Base-by-base conservation (phyloP, 1,140 invertebrate genomes). In the Carposina sasakii region DNA sequence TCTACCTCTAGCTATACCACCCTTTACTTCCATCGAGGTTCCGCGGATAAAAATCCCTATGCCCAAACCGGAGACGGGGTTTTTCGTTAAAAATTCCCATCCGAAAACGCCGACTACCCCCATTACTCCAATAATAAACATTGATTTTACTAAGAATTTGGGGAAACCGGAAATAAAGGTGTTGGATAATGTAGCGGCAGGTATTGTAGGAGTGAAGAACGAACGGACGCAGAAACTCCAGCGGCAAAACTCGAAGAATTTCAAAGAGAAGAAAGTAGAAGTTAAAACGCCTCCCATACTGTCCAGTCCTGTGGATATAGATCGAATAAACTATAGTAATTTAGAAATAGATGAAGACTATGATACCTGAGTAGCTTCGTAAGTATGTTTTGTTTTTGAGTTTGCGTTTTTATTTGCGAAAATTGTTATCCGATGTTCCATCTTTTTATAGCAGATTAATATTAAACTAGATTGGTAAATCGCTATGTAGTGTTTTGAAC, bases 331-430 rank as follows among this genome's bases (percentile, higher is more conserved):
- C 55, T 71, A 76, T 15, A 72, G 77, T 1, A 73, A 81, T 50
- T 60, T 83, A 53, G 71, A 83, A 56, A 81, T 83, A 45, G 79
- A 83, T 47, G 79, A 83, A 65, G 79, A 83, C 66, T 83, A 83
- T 61, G 79, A 83, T 76, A 79, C 76, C 68, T 83, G 76, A 83
- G 64, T 73, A 48, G 48, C 48, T 67, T n/a, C n/a, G n/a, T n/a
- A n/a, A n/a, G 54, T 49, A 63, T 63, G 44, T 67, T 63, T 67
- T 52, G 54, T 30, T 47, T 50, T 54, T 52, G 49, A 30, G 47
- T 57, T 60, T 69, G 41, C 37, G 45, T 41, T 45, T 64, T 50
- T 56, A 52, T 54, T 63, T 64, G 50, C 56, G 58, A 54, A 55
- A 46, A 53, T 56, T 71, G 54, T 65, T 69, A 58, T 64, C 60